These are phyloP conservation scores for Arenicola marina DNA, from an alignment of 2,888 invertebrate genomes.

Conservation along the genomic window DNA sequence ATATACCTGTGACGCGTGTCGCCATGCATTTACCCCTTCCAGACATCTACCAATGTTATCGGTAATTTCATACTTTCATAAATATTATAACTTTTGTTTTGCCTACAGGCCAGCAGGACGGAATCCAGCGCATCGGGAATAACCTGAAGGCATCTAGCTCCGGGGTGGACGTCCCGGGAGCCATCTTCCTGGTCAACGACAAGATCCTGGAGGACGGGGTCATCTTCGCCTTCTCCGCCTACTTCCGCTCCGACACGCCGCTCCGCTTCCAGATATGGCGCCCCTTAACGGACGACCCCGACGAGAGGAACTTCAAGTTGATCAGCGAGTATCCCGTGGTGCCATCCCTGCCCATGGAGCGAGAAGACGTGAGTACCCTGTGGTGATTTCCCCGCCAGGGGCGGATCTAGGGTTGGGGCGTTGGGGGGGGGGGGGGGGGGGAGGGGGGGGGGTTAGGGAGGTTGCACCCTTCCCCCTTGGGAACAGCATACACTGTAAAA, in stretches of 20 bases:
- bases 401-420: no score
- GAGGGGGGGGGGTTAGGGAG: no score
- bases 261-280: constrained; percentile 15
- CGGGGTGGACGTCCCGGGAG: background rate
- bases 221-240: constrained; percentile 15
- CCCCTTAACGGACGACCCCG: background rate
- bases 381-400: no score
- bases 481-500: no score
- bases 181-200: background rate
- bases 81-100: no score
- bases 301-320: background rate
- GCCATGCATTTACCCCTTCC: no score
- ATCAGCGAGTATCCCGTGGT: constrained; percentile 2
- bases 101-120: no score
- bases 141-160: background rate
- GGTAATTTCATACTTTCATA: no score
- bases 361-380: constrained; percentile 17
- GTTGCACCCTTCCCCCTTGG: no score
- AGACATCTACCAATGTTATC: no score
- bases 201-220: constrained; percentile 3
- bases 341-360: constrained; percentile 4
- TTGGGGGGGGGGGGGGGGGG: no score
- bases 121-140: background rate
- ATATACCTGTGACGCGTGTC: no score
- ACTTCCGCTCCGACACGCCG: constrained; percentile 8